phyloP scores from a whole-genome alignment of 2,113 vertebrate genomes.

The Neopipo cinnamomea region DNA sequence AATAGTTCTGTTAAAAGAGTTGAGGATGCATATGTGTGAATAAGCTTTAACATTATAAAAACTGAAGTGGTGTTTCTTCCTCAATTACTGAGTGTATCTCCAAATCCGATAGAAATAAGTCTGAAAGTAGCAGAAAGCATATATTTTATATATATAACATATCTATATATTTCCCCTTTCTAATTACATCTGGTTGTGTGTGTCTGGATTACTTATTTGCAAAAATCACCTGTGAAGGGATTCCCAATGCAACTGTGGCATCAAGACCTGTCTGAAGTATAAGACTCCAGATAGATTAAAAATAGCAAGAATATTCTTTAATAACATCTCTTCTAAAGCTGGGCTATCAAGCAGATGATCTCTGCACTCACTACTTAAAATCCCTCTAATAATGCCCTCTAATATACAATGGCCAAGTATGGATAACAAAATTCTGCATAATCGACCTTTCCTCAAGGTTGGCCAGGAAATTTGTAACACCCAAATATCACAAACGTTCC shows the following conservation, averaged over 20 bases:
- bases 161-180: not conserved
- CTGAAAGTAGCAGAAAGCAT: not conserved
- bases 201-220: not conserved
- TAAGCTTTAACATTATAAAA: not conserved
- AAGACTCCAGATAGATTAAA: not conserved
- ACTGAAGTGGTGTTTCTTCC: not conserved
- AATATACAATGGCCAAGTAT: not conserved
- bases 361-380: not conserved
- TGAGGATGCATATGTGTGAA: not conserved
- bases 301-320: not conserved
- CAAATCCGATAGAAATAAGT: not conserved
- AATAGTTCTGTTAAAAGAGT: not conserved
- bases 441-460: not conserved
- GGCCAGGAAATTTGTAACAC: not conserved
- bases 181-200: not conserved
- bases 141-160: not conserved
- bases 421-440: not conserved
- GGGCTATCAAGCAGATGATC: not conserved
- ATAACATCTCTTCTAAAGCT: not conserved
- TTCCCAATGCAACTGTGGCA: not conserved
- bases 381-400: no score
- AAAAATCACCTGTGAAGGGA: not conserved
- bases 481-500: not conserved
- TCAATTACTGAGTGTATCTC: not conserved
- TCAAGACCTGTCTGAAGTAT: not conserved